A percentile compares a stretch with the other conserved stretches of the same genome.
Evolutionary conservation across 2,888 invertebrate species (phyloP).

Genomic region (Calameuta filiformis): DNA sequence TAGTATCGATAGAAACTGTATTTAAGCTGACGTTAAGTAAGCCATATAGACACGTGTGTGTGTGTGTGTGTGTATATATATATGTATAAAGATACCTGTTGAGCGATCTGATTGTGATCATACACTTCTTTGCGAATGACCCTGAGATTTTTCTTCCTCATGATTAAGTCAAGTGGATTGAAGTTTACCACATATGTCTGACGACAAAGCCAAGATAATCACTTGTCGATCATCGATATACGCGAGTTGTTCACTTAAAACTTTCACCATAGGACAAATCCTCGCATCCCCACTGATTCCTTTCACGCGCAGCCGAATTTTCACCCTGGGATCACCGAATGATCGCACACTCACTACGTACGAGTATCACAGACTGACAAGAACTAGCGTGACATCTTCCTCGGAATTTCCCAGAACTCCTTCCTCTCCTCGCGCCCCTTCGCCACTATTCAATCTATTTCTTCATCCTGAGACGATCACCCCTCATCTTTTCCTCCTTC

Average conservation of each 20-base stretch:
- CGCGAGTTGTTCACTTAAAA: not conserved
- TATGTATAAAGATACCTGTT: constrained; percentile 40
- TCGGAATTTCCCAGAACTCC: not conserved
- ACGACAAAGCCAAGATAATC: not conserved
- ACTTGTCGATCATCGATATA: constrained; percentile 7
- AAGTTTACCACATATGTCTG: not conserved
- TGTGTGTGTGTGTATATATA: too few relatives aligned
- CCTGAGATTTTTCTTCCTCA: constrained; percentile 63
- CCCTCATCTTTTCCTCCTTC: not conserved
- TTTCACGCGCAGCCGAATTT: not conserved
- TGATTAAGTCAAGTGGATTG: constrained; percentile 23
- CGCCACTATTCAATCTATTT: not conserved
- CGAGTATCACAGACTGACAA: constrained; percentile 55
- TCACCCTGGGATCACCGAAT: not conserved
- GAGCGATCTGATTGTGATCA: constrained; percentile 39
- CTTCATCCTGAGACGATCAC: not conserved
- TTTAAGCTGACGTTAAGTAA: not conserved
- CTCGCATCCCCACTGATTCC: not conserved
- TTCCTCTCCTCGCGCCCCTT: not conserved
- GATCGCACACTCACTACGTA: constrained; percentile 43
- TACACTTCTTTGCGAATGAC: constrained; percentile 60
- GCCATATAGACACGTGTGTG: not conserved
- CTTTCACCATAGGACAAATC: not conserved
- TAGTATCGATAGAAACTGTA: not conserved
- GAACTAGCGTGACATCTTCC: not conserved